phyloP scores from a whole-genome alignment of 2,888 invertebrate species.

The Nomada flava region DNA sequence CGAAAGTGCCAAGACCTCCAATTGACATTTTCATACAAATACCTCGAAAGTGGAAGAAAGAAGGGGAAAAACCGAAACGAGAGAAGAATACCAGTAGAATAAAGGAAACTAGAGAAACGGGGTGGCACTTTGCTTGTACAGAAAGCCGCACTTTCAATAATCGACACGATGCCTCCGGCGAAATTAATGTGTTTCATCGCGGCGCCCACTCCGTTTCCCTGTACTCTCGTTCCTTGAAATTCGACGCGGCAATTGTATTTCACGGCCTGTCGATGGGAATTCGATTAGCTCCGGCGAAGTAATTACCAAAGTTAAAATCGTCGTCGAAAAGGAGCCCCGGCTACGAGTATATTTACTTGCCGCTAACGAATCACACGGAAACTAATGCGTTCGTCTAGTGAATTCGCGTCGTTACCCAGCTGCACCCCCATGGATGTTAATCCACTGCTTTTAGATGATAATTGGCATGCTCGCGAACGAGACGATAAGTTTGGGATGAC shows the following conservation, averaged over 20 bases:
- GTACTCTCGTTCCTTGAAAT: slow-evolving; percentile 19
- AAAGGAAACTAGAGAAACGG: slow-evolving; percentile 21
- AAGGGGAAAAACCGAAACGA: not conserved
- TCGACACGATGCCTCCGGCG: slow-evolving; percentile 44
- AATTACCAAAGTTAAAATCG: slow-evolving; percentile 33
- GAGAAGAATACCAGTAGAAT: not conserved
- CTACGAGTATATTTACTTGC: not conserved
- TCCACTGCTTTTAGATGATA: slow-evolving; percentile 2
- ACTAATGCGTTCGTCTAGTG: slow-evolving; percentile 1
- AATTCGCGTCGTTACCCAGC: not conserved
- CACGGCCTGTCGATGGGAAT: slow-evolving; percentile 24
- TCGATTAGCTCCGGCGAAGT: slow-evolving; percentile 18
- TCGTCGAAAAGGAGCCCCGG: slow-evolving; percentile 11
- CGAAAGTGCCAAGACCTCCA: slow-evolving; percentile 52
- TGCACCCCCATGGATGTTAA: not conserved
- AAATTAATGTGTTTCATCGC: slow-evolving; percentile 41
- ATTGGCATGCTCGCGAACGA: not conserved
- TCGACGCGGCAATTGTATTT: slow-evolving; percentile 18
- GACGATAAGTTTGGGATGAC: slow-evolving; percentile 20
- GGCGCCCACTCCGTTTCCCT: not conserved
- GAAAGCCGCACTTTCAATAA: slow-evolving; percentile 57
- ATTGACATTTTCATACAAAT: not conserved
- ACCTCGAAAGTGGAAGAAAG: not conserved
- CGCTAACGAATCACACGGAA: slow-evolving; percentile 11
- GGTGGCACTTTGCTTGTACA: slow-evolving; percentile 44